phyloP scores from a whole-genome alignment of 1,140 invertebrate genomes.

The Thalassaphorura encarpata region DNA sequence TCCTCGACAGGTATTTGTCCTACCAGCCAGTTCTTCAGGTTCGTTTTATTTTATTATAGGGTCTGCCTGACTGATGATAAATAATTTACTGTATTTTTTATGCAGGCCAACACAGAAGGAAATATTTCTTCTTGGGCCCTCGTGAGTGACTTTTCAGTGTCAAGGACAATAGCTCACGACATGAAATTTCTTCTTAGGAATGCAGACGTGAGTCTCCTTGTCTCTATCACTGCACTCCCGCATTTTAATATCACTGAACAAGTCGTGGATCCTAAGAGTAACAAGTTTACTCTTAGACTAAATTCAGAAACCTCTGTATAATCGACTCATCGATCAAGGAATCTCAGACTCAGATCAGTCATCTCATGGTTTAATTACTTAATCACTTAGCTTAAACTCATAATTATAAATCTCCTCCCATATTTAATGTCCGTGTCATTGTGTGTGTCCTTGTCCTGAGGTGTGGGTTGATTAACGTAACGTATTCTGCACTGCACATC shows the following conservation, averaged over 20 bases:
- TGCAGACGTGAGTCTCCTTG: slow-evolving; percentile 84
- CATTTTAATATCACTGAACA: slow-evolving; percentile 91
- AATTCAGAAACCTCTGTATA: slow-evolving; percentile 95
- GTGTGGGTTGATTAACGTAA: too few species aligned
- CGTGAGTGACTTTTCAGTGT: slow-evolving; percentile 57
- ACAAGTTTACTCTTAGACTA: slow-evolving; percentile 85
- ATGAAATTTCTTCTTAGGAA: slow-evolving; percentile 77
- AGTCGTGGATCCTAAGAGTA: slow-evolving; percentile 87
- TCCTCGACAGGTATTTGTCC: slow-evolving; percentile 33
- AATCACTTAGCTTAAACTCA: too few species aligned
- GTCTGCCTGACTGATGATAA: neutral
- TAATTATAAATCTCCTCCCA: too few species aligned
- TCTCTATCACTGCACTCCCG: slow-evolving; percentile 70
- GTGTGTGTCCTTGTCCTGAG: too few species aligned
- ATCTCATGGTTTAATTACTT: neutral
- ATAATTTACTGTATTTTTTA: neutral
- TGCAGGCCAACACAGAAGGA: slow-evolving; percentile 24
- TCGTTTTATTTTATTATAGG: neutral
- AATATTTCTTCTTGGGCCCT: slow-evolving; percentile 29
- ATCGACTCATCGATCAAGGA: slow-evolving; percentile 6
- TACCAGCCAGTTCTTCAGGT: slow-evolving; percentile 34
- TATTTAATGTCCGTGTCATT: too few species aligned
- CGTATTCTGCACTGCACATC: too few species aligned
- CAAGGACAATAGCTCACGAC: slow-evolving; percentile 51
- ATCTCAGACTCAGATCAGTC: neutral